phyloP scores from a whole-genome alignment of 1,140 invertebrate species.

The Neocloeon triangulifer region DNA sequence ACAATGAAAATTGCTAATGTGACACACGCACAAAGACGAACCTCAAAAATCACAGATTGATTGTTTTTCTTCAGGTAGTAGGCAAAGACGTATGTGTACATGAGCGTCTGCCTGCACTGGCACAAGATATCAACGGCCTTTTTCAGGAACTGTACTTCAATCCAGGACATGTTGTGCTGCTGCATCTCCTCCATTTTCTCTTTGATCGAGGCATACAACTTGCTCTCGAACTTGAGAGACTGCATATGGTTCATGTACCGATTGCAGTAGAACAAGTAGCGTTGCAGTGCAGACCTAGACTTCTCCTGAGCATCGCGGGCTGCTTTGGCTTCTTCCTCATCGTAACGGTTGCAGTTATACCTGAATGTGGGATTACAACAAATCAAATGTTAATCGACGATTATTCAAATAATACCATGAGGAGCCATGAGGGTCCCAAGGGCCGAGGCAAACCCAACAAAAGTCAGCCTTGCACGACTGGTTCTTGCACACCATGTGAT shows the following conservation, averaged over 20 bases:
- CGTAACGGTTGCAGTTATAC: slow-evolving; percentile 96
- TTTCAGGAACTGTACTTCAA: slow-evolving; percentile 94
- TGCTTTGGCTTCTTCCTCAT: slow-evolving; percentile 90
- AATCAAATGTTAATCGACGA: too few relatives aligned
- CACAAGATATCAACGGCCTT: slow-evolving; percentile 96
- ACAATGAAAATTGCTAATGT: too few relatives aligned
- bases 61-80: slow-evolving; percentile 96
- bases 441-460: slow-evolving; percentile 97
- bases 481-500: slow-evolving; percentile 99
- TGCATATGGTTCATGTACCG: slow-evolving; percentile 99
- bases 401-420: slow-evolving; percentile 59
- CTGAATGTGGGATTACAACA: too few relatives aligned
- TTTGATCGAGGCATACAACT: slow-evolving; percentile 81
- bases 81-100: slow-evolving; percentile 99
- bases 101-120: slow-evolving; percentile 89
- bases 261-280: slow-evolving; percentile 97
- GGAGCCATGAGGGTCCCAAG: slow-evolving; percentile 96
- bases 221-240: slow-evolving; percentile 92
- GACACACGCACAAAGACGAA: slow-evolving; percentile 13
- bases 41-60: slow-evolving; percentile 95
- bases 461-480: slow-evolving; percentile 96
- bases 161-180: slow-evolving; percentile 99
- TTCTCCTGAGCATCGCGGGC: slow-evolving; percentile 89
- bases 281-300: slow-evolving; percentile 70
- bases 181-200: slow-evolving; percentile 99